A percentile compares a stretch with the other conserved stretches of the same genome.
Conservation (phyloP, 2,113 vertebrate species). For the Xiphophorus maculatus region DNA sequence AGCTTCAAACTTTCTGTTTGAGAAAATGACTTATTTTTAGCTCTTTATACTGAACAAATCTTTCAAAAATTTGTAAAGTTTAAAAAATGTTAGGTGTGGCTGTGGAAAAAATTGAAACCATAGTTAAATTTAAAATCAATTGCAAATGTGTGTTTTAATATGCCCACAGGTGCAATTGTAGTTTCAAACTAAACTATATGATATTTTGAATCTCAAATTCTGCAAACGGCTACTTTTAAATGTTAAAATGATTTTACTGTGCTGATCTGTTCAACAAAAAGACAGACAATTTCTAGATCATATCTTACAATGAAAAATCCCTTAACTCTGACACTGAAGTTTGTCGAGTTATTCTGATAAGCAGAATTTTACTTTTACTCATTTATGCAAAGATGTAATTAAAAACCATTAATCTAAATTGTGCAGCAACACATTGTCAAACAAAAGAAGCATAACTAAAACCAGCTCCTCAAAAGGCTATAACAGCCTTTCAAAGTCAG, state of each 20-base stretch:
- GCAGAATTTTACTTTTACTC: no score
- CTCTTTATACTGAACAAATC: slow-evolving; percentile 14
- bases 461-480: no score
- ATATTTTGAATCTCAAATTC: neutral
- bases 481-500: neutral
- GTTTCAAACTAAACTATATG: neutral
- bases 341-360: no score
- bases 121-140: neutral
- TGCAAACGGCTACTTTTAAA: no score
- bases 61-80: neutral
- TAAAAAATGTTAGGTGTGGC: neutral
- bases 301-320: neutral
- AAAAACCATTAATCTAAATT: neutral
- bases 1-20: slow-evolving; percentile 19
- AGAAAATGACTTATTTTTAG: slow-evolving; percentile 26
- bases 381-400: no score
- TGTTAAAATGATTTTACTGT: no score
- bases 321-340: neutral
- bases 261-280: neutral
- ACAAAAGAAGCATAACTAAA: no score
- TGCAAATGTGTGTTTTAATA: neutral
- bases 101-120: neutral
- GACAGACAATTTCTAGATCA: neutral
- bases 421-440: neutral
- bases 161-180: neutral